Conservation (phyloP, 2,797 vertebrate species). For the Pipistrellus kuhlii region DNA sequence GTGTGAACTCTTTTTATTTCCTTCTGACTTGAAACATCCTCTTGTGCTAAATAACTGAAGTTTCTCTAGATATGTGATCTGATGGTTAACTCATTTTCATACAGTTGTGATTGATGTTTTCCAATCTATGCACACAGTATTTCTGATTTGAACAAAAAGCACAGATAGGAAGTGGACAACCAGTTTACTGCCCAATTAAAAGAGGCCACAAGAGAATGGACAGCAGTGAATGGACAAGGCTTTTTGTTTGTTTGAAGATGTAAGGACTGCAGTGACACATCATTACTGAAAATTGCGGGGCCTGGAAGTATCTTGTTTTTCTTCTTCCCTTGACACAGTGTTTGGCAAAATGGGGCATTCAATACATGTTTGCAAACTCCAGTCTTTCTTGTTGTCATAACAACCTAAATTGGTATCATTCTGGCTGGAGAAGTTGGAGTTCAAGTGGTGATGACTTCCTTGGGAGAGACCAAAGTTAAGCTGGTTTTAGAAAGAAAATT, state of each 20-base stretch:
- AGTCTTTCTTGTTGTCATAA: background rate
- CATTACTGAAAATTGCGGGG: background rate
- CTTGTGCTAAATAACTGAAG: conserved; percentile 25
- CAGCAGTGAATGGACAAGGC: conserved; percentile 61
- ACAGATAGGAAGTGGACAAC: conserved; percentile 69
- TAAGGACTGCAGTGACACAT: background rate
- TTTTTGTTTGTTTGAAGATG: conserved; percentile 60
- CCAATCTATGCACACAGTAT: background rate
- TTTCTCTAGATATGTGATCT: background rate
- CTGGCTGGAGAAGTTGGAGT: background rate
- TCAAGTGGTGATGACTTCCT: background rate
- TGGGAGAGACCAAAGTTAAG: background rate
- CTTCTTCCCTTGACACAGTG: background rate
- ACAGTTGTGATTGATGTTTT: background rate
- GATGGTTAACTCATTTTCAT: background rate
- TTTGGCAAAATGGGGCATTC: background rate
- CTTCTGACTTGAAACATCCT: conserved; percentile 30
- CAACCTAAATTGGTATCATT: background rate
- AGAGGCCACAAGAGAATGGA: conserved; percentile 55
- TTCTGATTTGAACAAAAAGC: conserved; percentile 74
- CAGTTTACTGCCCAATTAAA: conserved; percentile 77
- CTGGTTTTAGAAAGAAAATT: background rate
- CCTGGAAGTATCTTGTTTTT: background rate
- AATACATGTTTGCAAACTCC: background rate
- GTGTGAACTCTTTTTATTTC: background rate